Percentiles rank a stretch among this genome's conserved stretches.
Evolutionary conservation across 2,888 invertebrate species (phyloP).

Genomic region (Amphipoea lucens): DNA sequence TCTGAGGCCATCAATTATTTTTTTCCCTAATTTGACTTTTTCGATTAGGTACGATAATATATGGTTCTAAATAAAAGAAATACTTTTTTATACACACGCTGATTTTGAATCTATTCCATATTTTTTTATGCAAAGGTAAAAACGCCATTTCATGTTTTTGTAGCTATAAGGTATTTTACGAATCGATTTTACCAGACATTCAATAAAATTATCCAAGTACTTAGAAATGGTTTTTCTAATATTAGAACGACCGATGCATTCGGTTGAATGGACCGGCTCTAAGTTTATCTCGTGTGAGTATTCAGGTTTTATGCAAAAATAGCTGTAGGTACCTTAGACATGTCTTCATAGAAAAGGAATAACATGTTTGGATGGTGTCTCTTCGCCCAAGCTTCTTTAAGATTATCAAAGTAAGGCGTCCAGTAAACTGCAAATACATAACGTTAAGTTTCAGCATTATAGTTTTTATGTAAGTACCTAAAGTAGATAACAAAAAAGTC

Average conservation of each 20-base stretch:
- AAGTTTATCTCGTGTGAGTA: background rate
- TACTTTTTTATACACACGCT: background rate
- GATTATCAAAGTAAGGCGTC: conserved; percentile 92
- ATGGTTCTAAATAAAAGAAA: background rate
- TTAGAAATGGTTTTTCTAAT: background rate
- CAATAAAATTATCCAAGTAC: background rate
- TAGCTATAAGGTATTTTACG: background rate
- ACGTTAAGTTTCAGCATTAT: background rate
- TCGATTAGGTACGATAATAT: background rate
- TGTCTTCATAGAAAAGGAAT: conserved; percentile 94
- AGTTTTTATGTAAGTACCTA: background rate
- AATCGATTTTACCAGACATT: background rate
- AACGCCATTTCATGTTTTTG: background rate
- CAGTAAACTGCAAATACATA: conserved; percentile 58
- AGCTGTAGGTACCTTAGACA: conserved; percentile 88
- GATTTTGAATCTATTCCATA: background rate
- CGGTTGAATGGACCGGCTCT: background rate
- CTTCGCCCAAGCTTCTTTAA: conserved; percentile 92
- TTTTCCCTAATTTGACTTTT: background rate
- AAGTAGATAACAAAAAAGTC: background rate
- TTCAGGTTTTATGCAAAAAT: conserved; percentile 16
- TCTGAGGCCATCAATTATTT: background rate
- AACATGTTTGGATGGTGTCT: conserved; percentile 92
- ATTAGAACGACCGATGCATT: background rate
- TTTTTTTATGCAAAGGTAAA: background rate